A percentile compares a stretch with the other conserved stretches of the same genome.
Conservation (phyloP, 2,888 invertebrate species). For the Schrankia costaestrigalis region DNA sequence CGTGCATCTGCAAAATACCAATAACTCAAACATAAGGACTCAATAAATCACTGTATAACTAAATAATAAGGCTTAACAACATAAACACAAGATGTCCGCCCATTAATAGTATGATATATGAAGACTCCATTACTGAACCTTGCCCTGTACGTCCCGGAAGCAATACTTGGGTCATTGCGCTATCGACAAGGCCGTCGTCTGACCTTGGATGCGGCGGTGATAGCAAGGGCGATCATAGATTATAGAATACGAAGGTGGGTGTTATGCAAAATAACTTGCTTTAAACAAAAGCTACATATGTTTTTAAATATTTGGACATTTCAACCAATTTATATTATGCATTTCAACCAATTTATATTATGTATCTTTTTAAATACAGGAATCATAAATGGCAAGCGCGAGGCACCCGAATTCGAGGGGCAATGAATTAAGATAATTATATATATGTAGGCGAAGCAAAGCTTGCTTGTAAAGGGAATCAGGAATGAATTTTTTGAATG, state of each 20-base stretch:
- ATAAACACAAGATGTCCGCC: conserved; percentile 17
- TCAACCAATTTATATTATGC: too few relatives aligned
- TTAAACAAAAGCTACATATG: conserved; percentile 2
- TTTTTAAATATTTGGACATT: background rate
- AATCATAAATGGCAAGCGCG: too few relatives aligned
- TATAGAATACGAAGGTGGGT: conserved; percentile 10
- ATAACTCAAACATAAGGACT: too few relatives aligned
- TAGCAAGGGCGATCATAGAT: conserved; percentile 40
- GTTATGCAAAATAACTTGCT: conserved; percentile 12
- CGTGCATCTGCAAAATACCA: too few relatives aligned
- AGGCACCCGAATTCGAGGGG: too few relatives aligned
- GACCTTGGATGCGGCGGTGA: conserved; percentile 40
- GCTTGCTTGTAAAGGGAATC: too few relatives aligned
- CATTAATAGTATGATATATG: conserved; percentile 14
- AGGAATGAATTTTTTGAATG: too few relatives aligned
- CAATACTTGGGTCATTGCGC: conserved; percentile 43
- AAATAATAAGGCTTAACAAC: conserved; percentile 5
- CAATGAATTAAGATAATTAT: too few relatives aligned
- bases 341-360: too few relatives aligned
- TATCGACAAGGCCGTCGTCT: conserved; percentile 33
- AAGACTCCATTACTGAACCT: conserved; percentile 21
- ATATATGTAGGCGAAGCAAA: too few relatives aligned
- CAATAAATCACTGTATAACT: conserved; percentile 4
- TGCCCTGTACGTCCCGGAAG: conserved; percentile 38
- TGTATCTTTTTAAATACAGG: too few relatives aligned